Percentiles rank a stretch among this genome's conserved stretches.
These are phyloP conservation scores for Acleris emargana DNA, from an alignment of 2,888 invertebrate species.

Conservation along the genomic window DNA sequence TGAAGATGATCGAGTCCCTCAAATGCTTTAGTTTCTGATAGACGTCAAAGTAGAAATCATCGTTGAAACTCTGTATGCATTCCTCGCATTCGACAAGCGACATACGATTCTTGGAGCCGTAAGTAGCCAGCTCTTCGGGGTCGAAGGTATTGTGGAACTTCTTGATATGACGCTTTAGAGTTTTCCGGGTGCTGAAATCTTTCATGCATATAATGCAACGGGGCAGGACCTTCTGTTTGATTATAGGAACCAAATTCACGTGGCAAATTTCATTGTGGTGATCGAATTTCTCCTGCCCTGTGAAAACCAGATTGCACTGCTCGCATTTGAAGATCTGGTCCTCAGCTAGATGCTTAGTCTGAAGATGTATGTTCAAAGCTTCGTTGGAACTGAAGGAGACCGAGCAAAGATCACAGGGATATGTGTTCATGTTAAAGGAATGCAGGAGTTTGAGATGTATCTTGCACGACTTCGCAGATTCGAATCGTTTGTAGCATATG, in stretches of 20 bases:
- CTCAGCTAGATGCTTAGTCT: slow-evolving; percentile 64
- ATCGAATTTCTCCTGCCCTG: slow-evolving; percentile 65
- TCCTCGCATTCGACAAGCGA: slow-evolving; percentile 62
- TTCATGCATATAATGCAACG: slow-evolving; percentile 68
- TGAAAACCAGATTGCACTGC: slow-evolving; percentile 66
- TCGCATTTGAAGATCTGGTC: slow-evolving; percentile 72
- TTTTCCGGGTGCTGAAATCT: slow-evolving; percentile 71
- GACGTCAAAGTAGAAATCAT: slow-evolving; percentile 50
- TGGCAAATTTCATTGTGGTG: slow-evolving; percentile 58
- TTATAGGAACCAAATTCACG: slow-evolving; percentile 44
- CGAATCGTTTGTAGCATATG: slow-evolving; percentile 68
- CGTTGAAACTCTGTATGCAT: slow-evolving; percentile 62
- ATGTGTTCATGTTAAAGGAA: slow-evolving; percentile 68
- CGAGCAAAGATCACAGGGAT: slow-evolving; percentile 67
- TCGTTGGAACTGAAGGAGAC: slow-evolving; percentile 64
- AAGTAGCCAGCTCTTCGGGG: slow-evolving; percentile 60
- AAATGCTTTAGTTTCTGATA: slow-evolving; percentile 57
- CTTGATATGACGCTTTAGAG: slow-evolving; percentile 68
- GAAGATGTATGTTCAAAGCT: slow-evolving; percentile 59
- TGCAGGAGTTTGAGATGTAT: slow-evolving; percentile 69
- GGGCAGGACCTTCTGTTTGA: slow-evolving; percentile 55
- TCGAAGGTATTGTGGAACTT: slow-evolving; percentile 69
- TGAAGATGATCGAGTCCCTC: slow-evolving; percentile 56
- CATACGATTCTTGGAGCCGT: slow-evolving; percentile 49
- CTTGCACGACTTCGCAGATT: slow-evolving; percentile 73